These are phyloP conservation scores for Nesoenas mayeri DNA, from an alignment of 2,113 vertebrate species.

Conservation along the genomic window DNA sequence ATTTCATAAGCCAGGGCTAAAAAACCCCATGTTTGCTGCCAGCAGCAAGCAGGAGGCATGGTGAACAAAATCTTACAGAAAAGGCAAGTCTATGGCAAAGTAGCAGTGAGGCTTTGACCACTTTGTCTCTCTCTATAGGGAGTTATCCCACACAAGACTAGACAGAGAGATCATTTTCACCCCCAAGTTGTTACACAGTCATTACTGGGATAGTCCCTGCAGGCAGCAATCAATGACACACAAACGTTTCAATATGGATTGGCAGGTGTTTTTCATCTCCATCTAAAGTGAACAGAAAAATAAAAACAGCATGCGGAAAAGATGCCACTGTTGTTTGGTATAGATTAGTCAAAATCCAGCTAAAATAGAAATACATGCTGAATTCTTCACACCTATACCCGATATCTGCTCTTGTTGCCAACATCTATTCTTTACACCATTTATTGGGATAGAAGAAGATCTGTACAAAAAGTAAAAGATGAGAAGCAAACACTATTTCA, in stretches of 20 bases:
- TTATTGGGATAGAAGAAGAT: background rate
- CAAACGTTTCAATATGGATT: slow-evolving; percentile 52
- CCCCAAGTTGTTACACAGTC: slow-evolving; percentile 28
- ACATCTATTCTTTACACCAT: background rate
- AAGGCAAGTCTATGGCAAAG: slow-evolving; percentile 48
- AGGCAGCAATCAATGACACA: slow-evolving; percentile 64
- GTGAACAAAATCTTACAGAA: slow-evolving; percentile 47
- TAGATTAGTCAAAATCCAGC: background rate
- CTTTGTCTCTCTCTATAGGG: slow-evolving; percentile 54
- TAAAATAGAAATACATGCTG: background rate
- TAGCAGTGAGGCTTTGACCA: slow-evolving; percentile 13
- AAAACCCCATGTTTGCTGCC: background rate
- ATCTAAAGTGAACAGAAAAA: slow-evolving; percentile 52
- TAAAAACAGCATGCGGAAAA: slow-evolving; percentile 13
- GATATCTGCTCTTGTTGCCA: background rate
- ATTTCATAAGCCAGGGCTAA: slow-evolving; percentile 52
- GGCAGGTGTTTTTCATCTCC: slow-evolving; percentile 45
- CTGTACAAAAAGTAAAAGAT: background rate
- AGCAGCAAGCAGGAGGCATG: slow-evolving; percentile 19
- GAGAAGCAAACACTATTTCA: background rate
- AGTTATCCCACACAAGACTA: slow-evolving; percentile 29
- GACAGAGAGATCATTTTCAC: slow-evolving; percentile 66
- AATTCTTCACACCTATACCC: background rate
- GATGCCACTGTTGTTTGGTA: background rate
- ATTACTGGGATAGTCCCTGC: slow-evolving; percentile 45